A percentile compares a stretch with the other conserved stretches of the same genome.
Conservation (phyloP, 1,140 invertebrate genomes). For the Temnothorax nylanderi region DNA sequence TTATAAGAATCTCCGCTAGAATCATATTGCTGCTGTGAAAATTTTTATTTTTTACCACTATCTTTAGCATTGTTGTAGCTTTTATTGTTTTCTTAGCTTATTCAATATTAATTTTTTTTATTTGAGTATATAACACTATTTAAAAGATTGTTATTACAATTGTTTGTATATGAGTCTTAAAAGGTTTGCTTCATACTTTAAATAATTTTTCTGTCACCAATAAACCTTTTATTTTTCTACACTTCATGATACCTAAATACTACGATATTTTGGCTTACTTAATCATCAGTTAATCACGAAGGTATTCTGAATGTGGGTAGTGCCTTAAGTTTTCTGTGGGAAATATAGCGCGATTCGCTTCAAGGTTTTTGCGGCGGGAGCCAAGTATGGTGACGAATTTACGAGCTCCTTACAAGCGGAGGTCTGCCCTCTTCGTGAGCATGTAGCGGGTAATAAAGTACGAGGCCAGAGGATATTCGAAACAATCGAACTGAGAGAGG, state of each 20-base stretch:
- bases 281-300: conserved; percentile 25
- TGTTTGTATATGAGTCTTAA: neutral
- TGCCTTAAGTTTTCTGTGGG: conserved; percentile 62
- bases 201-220: neutral
- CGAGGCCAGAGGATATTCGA: conserved; percentile 70
- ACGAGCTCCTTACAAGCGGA: conserved; percentile 77
- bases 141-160: neutral
- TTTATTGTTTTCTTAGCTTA: neutral
- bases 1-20: neutral
- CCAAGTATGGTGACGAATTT: conserved; percentile 80
- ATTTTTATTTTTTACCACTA: neutral
- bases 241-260: neutral
- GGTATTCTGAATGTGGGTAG: conserved; percentile 44
- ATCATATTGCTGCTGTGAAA: neutral
- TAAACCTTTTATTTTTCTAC: neutral
- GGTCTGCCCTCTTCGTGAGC: conserved; percentile 67
- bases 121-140: neutral
- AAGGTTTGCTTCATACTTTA: neutral
- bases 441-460: conserved; percentile 73
- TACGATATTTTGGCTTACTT: neutral
- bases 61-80: neutral
- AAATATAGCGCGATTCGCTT: conserved; percentile 63
- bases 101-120: neutral
- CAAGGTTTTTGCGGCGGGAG: conserved; percentile 73
- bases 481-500: conserved; percentile 70